Conservation (phyloP, 2,888 invertebrate species). For the Chrysomela aeneicollis region DNA sequence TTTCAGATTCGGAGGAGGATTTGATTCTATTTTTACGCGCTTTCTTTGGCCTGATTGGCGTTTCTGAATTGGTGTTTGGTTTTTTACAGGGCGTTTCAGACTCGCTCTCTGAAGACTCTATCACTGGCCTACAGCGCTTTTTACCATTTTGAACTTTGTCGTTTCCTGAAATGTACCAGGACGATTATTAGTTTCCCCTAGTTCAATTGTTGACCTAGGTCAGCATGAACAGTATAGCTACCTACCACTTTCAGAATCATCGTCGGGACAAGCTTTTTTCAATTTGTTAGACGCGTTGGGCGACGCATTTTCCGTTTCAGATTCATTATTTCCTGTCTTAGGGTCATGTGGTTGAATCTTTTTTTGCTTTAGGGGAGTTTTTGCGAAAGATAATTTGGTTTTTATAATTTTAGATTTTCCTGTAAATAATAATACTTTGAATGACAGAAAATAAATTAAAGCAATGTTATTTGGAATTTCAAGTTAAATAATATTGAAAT, state of each 20-base stretch:
- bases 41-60: neutral
- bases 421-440: no score
- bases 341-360: slow-evolving; percentile 4
- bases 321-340: slow-evolving; percentile 64
- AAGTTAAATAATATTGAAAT: no score
- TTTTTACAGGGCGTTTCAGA: neutral
- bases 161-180: no score
- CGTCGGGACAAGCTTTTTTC: neutral
- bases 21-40: slow-evolving; percentile 8
- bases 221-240: neutral
- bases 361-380: neutral
- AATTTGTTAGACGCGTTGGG: slow-evolving; percentile 27
- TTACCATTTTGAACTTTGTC: neutral
- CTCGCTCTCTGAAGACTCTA: neutral
- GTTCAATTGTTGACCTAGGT: no score
- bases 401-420: slow-evolving; percentile 8
- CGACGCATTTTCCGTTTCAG: slow-evolving; percentile 58
- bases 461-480: no score
- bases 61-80: neutral
- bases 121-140: neutral
- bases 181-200: no score
- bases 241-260: neutral
- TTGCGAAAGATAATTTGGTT: neutral
- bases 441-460: no score
- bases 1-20: slow-evolving; percentile 33